These are phyloP conservation scores for Poeciliopsis prolifica DNA, from an alignment of 2,113 vertebrate species.

Conservation along the genomic window DNA sequence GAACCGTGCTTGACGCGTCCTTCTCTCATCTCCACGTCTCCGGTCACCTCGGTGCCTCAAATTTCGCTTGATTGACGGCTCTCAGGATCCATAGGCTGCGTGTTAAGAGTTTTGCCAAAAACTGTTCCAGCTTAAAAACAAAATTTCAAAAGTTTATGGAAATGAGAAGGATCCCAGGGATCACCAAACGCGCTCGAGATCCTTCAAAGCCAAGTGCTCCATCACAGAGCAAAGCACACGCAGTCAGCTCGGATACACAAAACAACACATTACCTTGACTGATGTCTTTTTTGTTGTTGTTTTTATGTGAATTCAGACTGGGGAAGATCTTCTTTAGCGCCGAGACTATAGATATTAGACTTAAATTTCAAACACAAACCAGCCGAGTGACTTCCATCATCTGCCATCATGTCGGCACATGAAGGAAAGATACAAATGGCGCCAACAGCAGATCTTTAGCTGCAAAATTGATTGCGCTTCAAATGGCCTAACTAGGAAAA, in stretches of 20 bases:
- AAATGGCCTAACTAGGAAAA: constrained; percentile 38
- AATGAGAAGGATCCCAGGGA: constrained; percentile 41
- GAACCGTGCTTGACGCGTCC: not conserved
- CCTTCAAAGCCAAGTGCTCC: constrained; percentile 8
- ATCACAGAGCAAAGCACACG: constrained; percentile 13
- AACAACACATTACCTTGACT: not conserved
- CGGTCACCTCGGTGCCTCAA: not conserved
- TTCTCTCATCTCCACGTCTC: constrained; percentile 9
- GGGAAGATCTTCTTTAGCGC: not conserved
- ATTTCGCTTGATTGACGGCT: constrained; percentile 44
- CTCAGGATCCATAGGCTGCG: not conserved
- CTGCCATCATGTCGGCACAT: not conserved
- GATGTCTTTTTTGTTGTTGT: constrained; percentile 5
- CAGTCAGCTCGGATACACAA: not conserved
- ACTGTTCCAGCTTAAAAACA: constrained; percentile 37
- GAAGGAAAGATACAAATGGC: not conserved
- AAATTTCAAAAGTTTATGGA: constrained; percentile 54
- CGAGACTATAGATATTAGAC: not conserved
- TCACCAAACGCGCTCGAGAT: constrained; percentile 10
- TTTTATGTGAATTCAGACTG: constrained; percentile 1
- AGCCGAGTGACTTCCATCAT: not conserved
- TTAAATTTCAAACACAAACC: not conserved
- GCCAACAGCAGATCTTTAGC: not conserved
- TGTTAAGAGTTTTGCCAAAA: constrained; percentile 17
- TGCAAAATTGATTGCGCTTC: constrained; percentile 1